These are phyloP conservation scores for Nephrotoma flavescens DNA, from an alignment of 2,888 invertebrate species.

Conservation along the genomic window DNA sequence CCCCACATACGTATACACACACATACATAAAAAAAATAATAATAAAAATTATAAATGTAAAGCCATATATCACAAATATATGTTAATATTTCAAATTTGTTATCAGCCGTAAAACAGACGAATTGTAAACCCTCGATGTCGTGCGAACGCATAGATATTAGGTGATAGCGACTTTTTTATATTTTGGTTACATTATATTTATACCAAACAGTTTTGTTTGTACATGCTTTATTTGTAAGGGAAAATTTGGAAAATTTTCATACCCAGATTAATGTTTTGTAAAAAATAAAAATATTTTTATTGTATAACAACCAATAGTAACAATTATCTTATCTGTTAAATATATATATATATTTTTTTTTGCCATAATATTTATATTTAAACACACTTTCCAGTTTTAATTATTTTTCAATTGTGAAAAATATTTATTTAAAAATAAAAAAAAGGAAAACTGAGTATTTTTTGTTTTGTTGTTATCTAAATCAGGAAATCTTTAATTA, in stretches of 20 bases:
- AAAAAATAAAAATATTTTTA: background rate
- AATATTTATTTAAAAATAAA: background rate
- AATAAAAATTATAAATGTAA: background rate
- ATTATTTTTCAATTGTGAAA: constrained; percentile 4
- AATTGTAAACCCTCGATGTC: constrained; percentile 12
- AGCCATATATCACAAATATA: constrained; percentile 7
- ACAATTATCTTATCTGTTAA: background rate
- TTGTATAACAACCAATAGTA: background rate
- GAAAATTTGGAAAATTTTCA: background rate
- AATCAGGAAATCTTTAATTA: constrained; percentile 4
- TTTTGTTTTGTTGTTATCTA: constrained; percentile 1
- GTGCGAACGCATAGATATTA: constrained; percentile 17
- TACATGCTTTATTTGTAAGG: background rate
- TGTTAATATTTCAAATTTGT: constrained; percentile 9
- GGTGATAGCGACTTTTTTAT: constrained; percentile 10
- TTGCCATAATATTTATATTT: background rate
- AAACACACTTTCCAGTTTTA: background rate
- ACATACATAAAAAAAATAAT: background rate
- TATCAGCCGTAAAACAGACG: constrained; percentile 18
- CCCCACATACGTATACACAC: background rate
- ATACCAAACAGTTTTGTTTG: background rate
- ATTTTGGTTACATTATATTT: background rate
- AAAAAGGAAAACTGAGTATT: background rate
- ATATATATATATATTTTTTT: background rate
- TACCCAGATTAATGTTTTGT: background rate